Evolutionary conservation across 2,797 vertebrate genomes (phyloP).

Genomic region (Scomberomorus guttatus): DNA sequence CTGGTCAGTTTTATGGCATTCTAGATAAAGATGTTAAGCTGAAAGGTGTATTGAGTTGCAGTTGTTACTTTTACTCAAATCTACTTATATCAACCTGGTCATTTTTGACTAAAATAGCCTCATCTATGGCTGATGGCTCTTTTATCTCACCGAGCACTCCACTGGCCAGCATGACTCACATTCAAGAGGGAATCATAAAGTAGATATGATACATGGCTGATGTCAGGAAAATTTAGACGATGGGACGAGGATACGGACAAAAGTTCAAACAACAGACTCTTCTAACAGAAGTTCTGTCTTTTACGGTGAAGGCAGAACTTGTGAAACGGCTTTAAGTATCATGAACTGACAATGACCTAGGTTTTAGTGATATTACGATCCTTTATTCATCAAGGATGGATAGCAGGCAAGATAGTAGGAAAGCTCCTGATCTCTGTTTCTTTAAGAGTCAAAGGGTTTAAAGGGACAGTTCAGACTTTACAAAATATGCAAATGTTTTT

Average conservation of each 20-base stretch:
- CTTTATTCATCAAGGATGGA: constrained; percentile 9
- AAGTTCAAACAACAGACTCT: not conserved
- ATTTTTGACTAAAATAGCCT: constrained; percentile 56
- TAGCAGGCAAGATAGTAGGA: not conserved
- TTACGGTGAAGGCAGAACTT: not conserved
- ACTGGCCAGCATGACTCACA: constrained; percentile 52
- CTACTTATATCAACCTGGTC: constrained; percentile 43
- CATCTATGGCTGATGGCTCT: constrained; percentile 32
- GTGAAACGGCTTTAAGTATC: not conserved
- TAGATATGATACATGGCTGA: constrained; percentile 37
- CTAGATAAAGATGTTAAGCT: not conserved
- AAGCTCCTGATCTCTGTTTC: not conserved
- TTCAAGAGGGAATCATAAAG: constrained; percentile 46
- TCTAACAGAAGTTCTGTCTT: not conserved
- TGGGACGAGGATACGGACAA: constrained; percentile 2
- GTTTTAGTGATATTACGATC: not conserved
- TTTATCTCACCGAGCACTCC: constrained; percentile 41
- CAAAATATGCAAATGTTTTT: not conserved
- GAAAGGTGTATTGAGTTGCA: constrained; percentile 4
- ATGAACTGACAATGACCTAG: too few species aligned
- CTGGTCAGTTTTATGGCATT: not conserved
- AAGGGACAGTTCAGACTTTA: not conserved
- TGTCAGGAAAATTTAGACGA: constrained; percentile 23
- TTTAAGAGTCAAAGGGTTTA: constrained; percentile 5
- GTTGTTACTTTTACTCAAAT: constrained; percentile 28